Conservation (phyloP, 2,113 vertebrate species). For the Spea multiplicata region DNA sequence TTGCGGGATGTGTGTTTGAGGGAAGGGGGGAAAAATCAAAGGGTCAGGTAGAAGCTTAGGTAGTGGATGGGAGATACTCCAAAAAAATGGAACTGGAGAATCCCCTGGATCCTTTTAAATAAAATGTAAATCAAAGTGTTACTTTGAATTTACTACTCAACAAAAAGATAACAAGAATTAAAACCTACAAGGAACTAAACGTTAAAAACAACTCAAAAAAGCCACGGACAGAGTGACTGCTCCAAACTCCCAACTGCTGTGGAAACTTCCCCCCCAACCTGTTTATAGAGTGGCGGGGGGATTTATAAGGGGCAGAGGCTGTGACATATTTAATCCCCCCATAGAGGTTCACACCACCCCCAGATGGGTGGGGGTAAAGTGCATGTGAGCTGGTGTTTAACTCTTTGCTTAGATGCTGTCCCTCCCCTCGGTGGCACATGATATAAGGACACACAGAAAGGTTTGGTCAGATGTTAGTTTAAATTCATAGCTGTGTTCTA, state of each 20-base stretch:
- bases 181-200: constrained; percentile 34
- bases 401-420: constrained; percentile 24
- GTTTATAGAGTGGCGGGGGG: constrained; percentile 48
- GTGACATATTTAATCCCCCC: constrained; percentile 45
- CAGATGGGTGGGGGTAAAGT: constrained; percentile 27
- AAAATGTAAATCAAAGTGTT: not conserved
- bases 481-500: not conserved
- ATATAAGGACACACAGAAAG: constrained; percentile 33
- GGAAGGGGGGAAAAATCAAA: constrained; percentile 26
- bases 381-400: constrained; percentile 22
- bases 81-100: not conserved
- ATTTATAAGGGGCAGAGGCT: constrained; percentile 46
- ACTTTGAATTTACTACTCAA: constrained; percentile 16
- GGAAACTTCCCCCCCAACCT: constrained; percentile 46
- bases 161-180: constrained; percentile 17
- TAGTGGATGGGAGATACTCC: constrained; percentile 41
- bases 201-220: constrained; percentile 32
- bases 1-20: constrained; percentile 50
- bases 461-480: constrained; percentile 16
- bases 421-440: constrained; percentile 26
- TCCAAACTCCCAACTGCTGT: constrained; percentile 44
- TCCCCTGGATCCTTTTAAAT: not conserved
- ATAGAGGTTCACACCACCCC: constrained; percentile 38
- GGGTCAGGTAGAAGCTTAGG: constrained; percentile 40
- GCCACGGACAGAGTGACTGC: constrained; percentile 40